Conservation (phyloP, 2,797 vertebrate genomes). For the Acrossocheilus fasciatus region DNA sequence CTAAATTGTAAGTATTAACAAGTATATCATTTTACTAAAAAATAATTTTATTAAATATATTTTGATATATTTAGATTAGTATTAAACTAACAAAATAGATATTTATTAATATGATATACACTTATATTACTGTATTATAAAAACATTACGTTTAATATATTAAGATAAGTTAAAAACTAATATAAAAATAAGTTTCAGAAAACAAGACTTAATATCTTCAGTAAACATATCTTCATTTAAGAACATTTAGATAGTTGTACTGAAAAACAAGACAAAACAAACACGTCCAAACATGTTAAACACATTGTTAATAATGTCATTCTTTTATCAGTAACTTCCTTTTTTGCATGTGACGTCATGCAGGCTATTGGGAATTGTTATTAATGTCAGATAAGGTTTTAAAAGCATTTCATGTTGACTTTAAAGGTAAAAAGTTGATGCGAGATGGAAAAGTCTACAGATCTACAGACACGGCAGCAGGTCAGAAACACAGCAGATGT, state of each 20-base stretch:
- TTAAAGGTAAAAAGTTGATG: conserved; percentile 16
- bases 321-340: not conserved
- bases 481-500: not conserved
- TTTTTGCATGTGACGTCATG: not conserved
- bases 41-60: not conserved
- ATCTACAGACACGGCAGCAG: conserved; percentile 1
- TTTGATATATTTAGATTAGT: not conserved
- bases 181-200: not conserved
- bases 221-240: not conserved
- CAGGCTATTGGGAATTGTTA: not conserved
- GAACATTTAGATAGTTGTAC: not conserved
- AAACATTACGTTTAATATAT: not conserved
- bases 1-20: not conserved
- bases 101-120: not conserved
- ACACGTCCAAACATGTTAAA: not conserved
- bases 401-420: conserved; percentile 30
- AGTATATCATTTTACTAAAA: not conserved
- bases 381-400: not conserved
- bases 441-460: not conserved
- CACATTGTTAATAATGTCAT: not conserved
- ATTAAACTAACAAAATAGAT: not conserved
- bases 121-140: not conserved
- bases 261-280: not conserved
- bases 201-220: not conserved
- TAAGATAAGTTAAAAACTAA: not conserved